Base-by-base conservation (phyloP, 2,797 vertebrate genomes). In the Psittacula echo region DNA sequence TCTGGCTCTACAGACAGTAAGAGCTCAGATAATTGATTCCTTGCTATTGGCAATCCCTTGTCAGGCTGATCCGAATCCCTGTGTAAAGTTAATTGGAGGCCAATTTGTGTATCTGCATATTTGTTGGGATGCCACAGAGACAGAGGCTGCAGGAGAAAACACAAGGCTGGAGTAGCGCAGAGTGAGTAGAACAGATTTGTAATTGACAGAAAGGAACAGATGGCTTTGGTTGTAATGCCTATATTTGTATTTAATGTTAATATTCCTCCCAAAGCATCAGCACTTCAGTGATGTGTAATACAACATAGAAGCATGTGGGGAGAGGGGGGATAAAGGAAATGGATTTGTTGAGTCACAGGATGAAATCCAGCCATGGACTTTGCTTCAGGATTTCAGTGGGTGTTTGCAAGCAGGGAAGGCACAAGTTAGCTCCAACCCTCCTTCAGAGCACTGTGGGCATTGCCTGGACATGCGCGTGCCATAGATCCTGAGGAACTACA, bases 201-300 rank as follows among this genome's bases (percentile, higher is more conserved):
- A 87, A 71, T 44, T 15, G 2, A 61, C 42, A 88, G 47, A 64
- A 81, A 32, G 37, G 42, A 93, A 82, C 87, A 94, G 81, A 87
- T 95, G 89, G 80, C 68, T 90, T 91, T 66, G n/a, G 47, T 66
- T 90, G 62, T 94, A 89, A 53, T 90, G 60, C 72, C 64, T 88
- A 7, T 61, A 65, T 90, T 95, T 92, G 42, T 68, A 70, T 85
- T 90, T 91, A 79, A 86, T 73, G 62, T 27, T 53, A 91, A 75
- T 90, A 83, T 77, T 85, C 56, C 26, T 82, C 62, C n/a, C 12
- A 23, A 68, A 87, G 53, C 65, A 60, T 23, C 72, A 83, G 37
- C 44, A 37, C 29, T 74, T 92, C 48, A 53, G 61, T 67, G 61
- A 76, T 82, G 37, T 4, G 39, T 82, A 93, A 83, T 27, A 34